Base-by-base conservation (phyloP, 2,797 vertebrate species). In the Moxostoma hubbsi region DNA sequence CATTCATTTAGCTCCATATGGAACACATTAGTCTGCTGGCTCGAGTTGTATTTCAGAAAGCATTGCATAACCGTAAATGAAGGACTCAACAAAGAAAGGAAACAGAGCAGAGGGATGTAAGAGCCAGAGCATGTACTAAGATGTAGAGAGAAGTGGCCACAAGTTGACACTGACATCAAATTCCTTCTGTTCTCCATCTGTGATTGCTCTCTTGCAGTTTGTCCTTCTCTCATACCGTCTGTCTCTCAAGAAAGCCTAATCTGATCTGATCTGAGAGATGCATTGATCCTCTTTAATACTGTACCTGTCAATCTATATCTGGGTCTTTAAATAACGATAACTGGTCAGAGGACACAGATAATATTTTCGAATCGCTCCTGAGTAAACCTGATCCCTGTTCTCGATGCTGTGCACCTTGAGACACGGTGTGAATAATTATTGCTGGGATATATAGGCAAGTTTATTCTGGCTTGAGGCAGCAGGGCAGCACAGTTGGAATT, bases 401-500 rank as follows among this genome's bases (percentile, higher is more conserved):
- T 68, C 13, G 10, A 10, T 62, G 49, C 16, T 53, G n/a, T 45
- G 11, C 6, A 13, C 47, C 47, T 70, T 47, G 66, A 11, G n/a
- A 36, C 11, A 9, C 16, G 58, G 80, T 77, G 73, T 75, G 67
- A 75, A 83, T 61, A 50, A 78, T 78, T 90, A 92, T 93, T 92
- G 90, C 82, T 86, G 91, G 87, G 91, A 89, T 89, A 89, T 85
- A 90, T 74, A 61, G 81, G 86, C 87, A 85, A 81, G 88, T 91
- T 93, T 92, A 91, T 92, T 93, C 91, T 93, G 92, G 92, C 93
- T 89, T 63, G 58, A 59, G 86, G 92, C 86, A n/a, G 67, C 86
- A 82, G 77, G 84, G 87, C 81, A 80, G 80, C 84, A 85, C 79
- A 81, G 84, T 94, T 91, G 94, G 85, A 88, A 89, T 93, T 94